phyloP scores from a whole-genome alignment of 30 jellyfish, hydroid and myxozoan genomes.

The Cassiopea andromeda region DNA sequence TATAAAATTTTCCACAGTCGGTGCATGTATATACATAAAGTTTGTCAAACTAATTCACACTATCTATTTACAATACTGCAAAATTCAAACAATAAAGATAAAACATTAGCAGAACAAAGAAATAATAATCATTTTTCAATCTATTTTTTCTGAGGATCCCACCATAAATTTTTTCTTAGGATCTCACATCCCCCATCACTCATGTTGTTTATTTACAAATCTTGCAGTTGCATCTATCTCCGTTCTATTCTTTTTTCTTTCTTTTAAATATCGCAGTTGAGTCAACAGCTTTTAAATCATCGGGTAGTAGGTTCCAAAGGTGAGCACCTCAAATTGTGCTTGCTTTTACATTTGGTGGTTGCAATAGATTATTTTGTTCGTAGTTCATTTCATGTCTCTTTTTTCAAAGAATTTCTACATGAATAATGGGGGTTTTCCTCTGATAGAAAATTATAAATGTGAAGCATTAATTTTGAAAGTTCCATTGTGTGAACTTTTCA shows the following conservation, averaged over 20 bases:
- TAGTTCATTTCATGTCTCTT: constrained; percentile 3
- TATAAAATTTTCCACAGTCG: not conserved
- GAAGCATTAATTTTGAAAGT: constrained; percentile 7
- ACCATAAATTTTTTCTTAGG: not conserved
- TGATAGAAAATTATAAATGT: constrained; percentile 26
- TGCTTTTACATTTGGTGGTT: constrained; percentile 18
- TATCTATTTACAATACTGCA: not conserved
- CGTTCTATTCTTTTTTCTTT: constrained; percentile 18
- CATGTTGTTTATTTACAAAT: constrained; percentile 5
- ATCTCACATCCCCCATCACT: not conserved
- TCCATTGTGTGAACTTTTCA: constrained; percentile 25
- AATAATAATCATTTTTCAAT: not conserved
- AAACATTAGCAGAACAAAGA: not conserved
- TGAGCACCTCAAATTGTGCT: constrained; percentile 38
- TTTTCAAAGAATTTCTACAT: constrained; percentile 51
- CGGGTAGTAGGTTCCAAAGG: constrained; percentile 42
- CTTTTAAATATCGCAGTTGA: constrained; percentile 20
- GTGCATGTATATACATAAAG: not conserved
- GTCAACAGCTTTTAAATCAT: not conserved
- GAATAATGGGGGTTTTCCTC: constrained; percentile 44
- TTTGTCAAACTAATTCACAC: not conserved
- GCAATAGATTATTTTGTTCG: constrained; percentile 35
- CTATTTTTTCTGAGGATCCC: not conserved
- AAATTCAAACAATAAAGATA: not conserved
- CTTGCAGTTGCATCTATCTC: constrained; percentile 24